phyloP scores from a whole-genome alignment of 2,888 invertebrate genomes.

The Desoria tigrina region DNA sequence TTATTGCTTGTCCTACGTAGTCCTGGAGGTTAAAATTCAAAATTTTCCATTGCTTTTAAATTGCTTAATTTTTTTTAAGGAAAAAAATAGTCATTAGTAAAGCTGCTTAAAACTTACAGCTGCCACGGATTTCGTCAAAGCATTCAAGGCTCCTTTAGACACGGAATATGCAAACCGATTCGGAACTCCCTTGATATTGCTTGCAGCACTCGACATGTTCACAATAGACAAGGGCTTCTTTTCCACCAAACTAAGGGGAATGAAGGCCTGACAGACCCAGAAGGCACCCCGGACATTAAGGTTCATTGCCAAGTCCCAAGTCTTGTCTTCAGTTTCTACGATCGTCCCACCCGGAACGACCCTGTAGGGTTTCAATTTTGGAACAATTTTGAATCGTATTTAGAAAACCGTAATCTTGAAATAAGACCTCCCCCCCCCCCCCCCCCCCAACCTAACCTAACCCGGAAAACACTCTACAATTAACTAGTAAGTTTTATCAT shows the following conservation, averaged over 20 bases:
- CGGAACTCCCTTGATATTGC: slow-evolving; percentile 53
- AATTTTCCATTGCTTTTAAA: background rate
- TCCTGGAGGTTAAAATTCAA: slow-evolving; percentile 43
- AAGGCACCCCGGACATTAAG: slow-evolving; percentile 54
- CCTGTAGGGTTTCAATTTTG: slow-evolving; percentile 34
- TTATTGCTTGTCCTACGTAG: slow-evolving; percentile 52
- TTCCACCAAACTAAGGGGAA: slow-evolving; percentile 51
- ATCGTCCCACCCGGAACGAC: slow-evolving; percentile 54
- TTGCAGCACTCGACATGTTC: slow-evolving; percentile 55
- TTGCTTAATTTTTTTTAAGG: background rate
- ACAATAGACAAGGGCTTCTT: slow-evolving; percentile 50
- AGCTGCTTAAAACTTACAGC: slow-evolving; percentile 37
- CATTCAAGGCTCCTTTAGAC: slow-evolving; percentile 55
- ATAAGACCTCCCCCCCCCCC: too few relatives aligned
- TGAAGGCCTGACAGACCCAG: slow-evolving; percentile 53
- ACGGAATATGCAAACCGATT: slow-evolving; percentile 54
- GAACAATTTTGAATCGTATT: background rate
- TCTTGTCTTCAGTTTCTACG: slow-evolving; percentile 51
- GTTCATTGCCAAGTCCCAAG: slow-evolving; percentile 54
- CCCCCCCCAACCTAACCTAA: too few relatives aligned
- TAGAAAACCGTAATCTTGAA: background rate
- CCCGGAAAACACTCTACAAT: too few relatives aligned
- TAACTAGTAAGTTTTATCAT: too few relatives aligned
- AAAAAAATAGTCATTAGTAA: too few relatives aligned
- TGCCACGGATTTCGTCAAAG: slow-evolving; percentile 54